Base-by-base conservation (phyloP, 1,140 invertebrate species). In the Dendroctonus ponderosae region DNA sequence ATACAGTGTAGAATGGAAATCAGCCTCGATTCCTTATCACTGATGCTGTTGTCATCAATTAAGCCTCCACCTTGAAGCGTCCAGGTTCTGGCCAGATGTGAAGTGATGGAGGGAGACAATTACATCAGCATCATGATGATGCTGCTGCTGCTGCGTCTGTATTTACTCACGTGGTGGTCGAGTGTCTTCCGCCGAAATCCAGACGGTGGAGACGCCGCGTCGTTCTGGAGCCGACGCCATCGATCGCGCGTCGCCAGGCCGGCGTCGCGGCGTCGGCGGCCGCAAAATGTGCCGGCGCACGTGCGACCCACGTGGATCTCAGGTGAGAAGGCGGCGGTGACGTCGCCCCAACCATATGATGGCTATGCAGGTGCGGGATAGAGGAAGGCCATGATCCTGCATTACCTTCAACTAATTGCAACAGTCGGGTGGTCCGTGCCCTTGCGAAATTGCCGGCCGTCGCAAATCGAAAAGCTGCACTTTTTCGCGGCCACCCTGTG, bases 221-320 rank as follows among this genome's bases (percentile, higher is more conserved):
- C 72, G 68, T 66, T 70, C 65, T 68, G 73, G 73, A 71, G 71
- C 73, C 70, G 67, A 56, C 66, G 65, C 64, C 70, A 73, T 73
- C 72, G 72, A 72, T 74, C 71, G 39, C 9, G 5, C 4, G 51
- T 53, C 42, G 61, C 38, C 43, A 37, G 43, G 57, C 48, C 12
- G 64, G 65, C 65, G 65, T 66, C 64, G 54, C 54, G 64, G 64
- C 64, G 64, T 60, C 65, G 65, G 65, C 65, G 49, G 40, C 63
- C 37, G 57, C 2, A 44, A 11, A 66, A 11, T 40, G 54, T 37
- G 58, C 41, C 40, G 64, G 58, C 65, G 57, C 65, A 67, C 65
- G 65, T 67, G 65, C 57, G 57, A 48, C 51, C 65, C 65, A 67
- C 65, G 65, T 67, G 65, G 57, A 54, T 8, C 37, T 42, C 65